Conservation (phyloP, 2,113 vertebrate genomes). For the Suricata suricatta region DNA sequence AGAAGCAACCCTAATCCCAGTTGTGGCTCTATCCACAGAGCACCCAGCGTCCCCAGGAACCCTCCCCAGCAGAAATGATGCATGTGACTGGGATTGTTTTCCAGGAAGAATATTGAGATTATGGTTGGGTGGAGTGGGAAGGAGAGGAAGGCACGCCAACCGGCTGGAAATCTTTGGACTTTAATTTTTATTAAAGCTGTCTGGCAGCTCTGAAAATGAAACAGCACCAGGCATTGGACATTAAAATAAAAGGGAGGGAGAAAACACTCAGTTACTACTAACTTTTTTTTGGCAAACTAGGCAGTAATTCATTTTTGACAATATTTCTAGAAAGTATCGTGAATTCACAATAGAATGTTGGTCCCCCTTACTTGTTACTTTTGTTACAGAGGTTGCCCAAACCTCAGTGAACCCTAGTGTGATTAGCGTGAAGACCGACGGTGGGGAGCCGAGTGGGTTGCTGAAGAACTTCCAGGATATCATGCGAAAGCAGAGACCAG, state of each 20-base stretch:
- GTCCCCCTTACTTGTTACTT: not conserved
- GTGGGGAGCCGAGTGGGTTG: conserved; percentile 80
- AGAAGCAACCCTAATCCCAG: not conserved
- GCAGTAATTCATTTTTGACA: not conserved
- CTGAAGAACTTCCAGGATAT: conserved; percentile 89
- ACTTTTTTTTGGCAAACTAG: not conserved
- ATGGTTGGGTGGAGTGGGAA: not conserved
- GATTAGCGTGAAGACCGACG: conserved; percentile 66
- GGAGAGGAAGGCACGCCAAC: not conserved
- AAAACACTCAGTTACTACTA: not conserved
- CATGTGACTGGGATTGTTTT: not conserved
- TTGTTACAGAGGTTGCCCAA: conserved; percentile 86
- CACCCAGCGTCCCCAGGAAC: not conserved
- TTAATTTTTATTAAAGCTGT: not conserved
- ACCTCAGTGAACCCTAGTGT: conserved; percentile 76
- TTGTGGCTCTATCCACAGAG: not conserved
- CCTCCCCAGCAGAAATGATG: not conserved
- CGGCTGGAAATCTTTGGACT: not conserved
- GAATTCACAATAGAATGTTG: not conserved
- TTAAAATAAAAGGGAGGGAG: not conserved
- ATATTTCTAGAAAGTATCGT: not conserved
- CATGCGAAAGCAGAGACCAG: conserved; percentile 92
- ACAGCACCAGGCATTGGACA: not conserved
- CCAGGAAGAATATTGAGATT: not conserved
- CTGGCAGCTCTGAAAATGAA: not conserved